These are phyloP conservation scores for Andrena marginata DNA, from an alignment of 2,888 invertebrate genomes.

Conservation along the genomic window DNA sequence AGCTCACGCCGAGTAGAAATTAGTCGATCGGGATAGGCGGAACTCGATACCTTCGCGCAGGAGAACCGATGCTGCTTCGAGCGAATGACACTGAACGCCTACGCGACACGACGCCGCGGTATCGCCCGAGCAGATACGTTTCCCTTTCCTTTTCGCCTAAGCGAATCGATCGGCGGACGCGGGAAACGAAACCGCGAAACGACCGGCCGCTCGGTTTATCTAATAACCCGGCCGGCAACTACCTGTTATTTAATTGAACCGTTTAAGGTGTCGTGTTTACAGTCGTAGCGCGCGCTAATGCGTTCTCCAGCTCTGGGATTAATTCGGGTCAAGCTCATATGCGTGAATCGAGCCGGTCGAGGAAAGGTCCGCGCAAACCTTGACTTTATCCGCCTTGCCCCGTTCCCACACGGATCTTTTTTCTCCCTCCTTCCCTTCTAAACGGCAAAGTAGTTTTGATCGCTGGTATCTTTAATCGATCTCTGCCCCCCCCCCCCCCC, in stretches of 20 bases:
- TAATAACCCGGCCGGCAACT: constrained; percentile 29
- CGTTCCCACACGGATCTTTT: neutral
- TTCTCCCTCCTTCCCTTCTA: no score
- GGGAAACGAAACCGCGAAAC: constrained; percentile 8
- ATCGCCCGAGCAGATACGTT: neutral
- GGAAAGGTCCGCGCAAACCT: constrained; percentile 7
- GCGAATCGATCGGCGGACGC: neutral
- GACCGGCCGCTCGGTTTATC: constrained; percentile 7
- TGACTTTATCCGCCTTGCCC: constrained; percentile 13
- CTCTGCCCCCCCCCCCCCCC: no score
- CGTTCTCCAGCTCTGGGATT: constrained; percentile 30
- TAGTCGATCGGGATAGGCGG: neutral
- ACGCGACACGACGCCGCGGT: neutral
- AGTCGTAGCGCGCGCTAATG: constrained; percentile 19
- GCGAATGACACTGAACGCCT: neutral
- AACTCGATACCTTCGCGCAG: neutral
- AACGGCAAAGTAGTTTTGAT: no score
- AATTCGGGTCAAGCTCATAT: constrained; percentile 41
- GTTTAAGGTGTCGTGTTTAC: constrained; percentile 29
- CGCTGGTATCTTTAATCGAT: no score
- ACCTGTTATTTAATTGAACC: constrained; percentile 41
- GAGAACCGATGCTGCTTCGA: neutral
- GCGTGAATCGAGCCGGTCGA: neutral
- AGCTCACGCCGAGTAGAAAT: neutral
- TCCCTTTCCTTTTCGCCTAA: constrained; percentile 5